Evolutionary conservation across 1,140 invertebrate species (phyloP).

Genomic region (Drosophila bocki): DNA sequence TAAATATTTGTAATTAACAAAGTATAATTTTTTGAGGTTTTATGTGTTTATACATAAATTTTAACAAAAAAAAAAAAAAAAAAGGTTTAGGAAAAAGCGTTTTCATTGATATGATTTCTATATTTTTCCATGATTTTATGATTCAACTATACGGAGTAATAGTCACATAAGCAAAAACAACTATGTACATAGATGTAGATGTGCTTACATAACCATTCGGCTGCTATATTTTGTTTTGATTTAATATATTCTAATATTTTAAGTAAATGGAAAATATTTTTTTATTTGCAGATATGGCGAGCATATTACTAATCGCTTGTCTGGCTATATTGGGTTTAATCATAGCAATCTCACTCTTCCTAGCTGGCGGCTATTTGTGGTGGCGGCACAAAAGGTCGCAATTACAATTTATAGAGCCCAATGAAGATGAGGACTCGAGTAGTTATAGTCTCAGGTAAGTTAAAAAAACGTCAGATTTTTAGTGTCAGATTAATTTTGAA

Average conservation of each 20-base stretch:
- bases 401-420: constrained; percentile 84
- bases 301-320: constrained; percentile 77
- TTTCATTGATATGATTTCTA: neutral
- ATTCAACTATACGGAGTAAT: neutral
- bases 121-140: neutral
- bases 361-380: constrained; percentile 84
- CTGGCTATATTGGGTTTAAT: constrained; percentile 79
- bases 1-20: neutral
- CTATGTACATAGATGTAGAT: neutral
- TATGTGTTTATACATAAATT: too few relatives aligned
- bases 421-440: constrained; percentile 83
- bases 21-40: neutral
- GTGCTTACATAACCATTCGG: constrained; percentile 5
- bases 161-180: neutral
- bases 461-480: neutral
- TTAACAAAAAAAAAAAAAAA: neutral
- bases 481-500: too few relatives aligned
- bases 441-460: constrained; percentile 81
- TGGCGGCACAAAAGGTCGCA: constrained; percentile 85
- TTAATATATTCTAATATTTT: neutral
- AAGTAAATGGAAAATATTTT: neutral
- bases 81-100: neutral
- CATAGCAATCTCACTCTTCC: constrained; percentile 77
- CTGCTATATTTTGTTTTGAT: neutral
- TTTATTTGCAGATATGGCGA: constrained; percentile 75